Percentiles rank a stretch among this genome's conserved stretches.
These are phyloP conservation scores for Myiozetetes cayanensis DNA, from an alignment of 2,113 vertebrate genomes.

Conservation along the genomic window DNA sequence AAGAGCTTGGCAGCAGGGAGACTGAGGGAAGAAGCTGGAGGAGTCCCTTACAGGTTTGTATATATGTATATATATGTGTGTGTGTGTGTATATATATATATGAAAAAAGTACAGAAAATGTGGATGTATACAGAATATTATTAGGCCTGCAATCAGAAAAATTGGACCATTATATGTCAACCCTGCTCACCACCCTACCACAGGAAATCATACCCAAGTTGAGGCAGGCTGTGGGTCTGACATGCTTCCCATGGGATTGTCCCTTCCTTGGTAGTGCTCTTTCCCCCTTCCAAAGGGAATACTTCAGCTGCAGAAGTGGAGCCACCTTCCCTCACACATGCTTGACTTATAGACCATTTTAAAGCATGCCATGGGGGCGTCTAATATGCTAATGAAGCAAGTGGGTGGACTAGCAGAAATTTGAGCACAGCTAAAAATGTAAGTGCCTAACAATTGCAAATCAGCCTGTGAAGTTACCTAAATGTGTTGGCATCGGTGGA, in stretches of 20 bases:
- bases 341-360: slow-evolving; percentile 58
- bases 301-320: slow-evolving; percentile 16
- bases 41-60: neutral
- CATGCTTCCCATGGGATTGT: neutral
- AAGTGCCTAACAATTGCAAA: slow-evolving; percentile 62
- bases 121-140: neutral
- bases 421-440: slow-evolving; percentile 70
- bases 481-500: slow-evolving; percentile 54
- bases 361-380: slow-evolving; percentile 57
- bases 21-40: neutral
- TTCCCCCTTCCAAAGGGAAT: neutral
- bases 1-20: neutral
- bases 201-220: neutral
- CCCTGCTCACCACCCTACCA: neutral
- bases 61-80: fast-evolving
- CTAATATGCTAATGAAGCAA: slow-evolving; percentile 68
- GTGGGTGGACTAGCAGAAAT: slow-evolving; percentile 67
- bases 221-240: neutral
- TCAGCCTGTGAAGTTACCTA: slow-evolving; percentile 65
- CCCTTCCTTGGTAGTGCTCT: neutral
- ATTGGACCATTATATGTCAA: neutral
- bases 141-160: neutral
- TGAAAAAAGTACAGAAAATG: neutral
- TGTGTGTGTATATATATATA: neutral
- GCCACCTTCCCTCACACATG: slow-evolving; percentile 40